phyloP scores from a whole-genome alignment of 1,140 invertebrate genomes.

The Lepidurus packardi region DNA sequence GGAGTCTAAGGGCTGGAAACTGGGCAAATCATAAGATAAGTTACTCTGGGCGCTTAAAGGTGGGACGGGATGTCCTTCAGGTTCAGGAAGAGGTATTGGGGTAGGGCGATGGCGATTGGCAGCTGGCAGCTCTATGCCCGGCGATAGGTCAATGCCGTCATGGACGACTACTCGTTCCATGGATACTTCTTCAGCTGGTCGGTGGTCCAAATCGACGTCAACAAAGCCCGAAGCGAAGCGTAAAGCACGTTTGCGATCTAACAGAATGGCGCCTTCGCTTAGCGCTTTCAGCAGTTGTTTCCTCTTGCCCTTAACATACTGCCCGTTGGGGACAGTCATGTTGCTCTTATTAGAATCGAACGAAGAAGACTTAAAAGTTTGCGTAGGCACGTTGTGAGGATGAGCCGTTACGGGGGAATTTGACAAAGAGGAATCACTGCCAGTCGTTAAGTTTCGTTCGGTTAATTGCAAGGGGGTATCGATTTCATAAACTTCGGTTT shows the following conservation, averaged over 20 bases:
- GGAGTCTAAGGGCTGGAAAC: background rate
- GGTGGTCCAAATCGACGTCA: conserved; percentile 36
- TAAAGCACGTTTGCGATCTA: conserved; percentile 50
- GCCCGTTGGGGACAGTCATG: conserved; percentile 32
- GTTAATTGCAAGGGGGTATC: background rate
- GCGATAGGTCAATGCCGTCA: conserved; percentile 24
- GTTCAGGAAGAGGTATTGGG: conserved; percentile 26
- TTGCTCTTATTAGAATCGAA: conserved; percentile 33
- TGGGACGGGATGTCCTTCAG: conserved; percentile 20
- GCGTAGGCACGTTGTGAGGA: conserved; percentile 33
- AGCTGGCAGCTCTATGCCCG: background rate
- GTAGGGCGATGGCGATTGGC: background rate
- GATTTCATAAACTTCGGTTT: conserved; percentile 17
- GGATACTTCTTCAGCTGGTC: conserved; percentile 27
- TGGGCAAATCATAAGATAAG: background rate
- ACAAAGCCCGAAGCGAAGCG: conserved; percentile 41
- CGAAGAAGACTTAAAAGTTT: conserved; percentile 34
- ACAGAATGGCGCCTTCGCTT: conserved; percentile 70
- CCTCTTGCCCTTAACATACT: conserved; percentile 44
- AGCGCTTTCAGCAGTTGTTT: conserved; percentile 66
- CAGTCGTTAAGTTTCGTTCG: background rate
- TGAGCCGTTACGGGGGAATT: conserved; percentile 31
- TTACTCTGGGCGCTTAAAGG: conserved; percentile 12
- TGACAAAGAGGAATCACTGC: background rate
- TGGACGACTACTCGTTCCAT: conserved; percentile 34